These are phyloP conservation scores for Plebejus argus DNA, from an alignment of 2,888 invertebrate genomes.

Conservation along the genomic window DNA sequence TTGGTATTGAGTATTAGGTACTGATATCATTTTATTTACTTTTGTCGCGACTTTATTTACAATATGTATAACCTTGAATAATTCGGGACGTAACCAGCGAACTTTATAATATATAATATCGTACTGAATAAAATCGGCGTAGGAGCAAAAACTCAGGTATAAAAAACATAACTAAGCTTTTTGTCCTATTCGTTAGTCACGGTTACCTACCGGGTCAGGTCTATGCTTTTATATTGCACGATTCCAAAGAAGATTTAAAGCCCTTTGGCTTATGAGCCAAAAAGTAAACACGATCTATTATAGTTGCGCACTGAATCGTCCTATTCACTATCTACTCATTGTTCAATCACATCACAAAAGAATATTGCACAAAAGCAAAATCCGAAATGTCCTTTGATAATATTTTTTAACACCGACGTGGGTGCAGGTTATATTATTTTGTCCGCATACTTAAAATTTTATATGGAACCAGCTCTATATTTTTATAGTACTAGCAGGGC, in stretches of 20 bases:
- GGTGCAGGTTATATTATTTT: constrained; percentile 60
- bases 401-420: constrained; percentile 49
- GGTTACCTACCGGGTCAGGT: constrained; percentile 68
- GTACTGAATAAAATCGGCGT: constrained; percentile 6
- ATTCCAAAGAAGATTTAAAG: constrained; percentile 66
- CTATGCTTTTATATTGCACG: constrained; percentile 70
- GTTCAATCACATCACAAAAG: constrained; percentile 70
- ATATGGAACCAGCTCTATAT: constrained; percentile 65
- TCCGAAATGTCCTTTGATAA: constrained; percentile 64
- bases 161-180: constrained; percentile 49
- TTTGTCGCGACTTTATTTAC: constrained; percentile 56
- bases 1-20: constrained; percentile 58
- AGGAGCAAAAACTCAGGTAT: constrained; percentile 48
- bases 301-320: constrained; percentile 73
- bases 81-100: constrained; percentile 23
- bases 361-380: constrained; percentile 64
- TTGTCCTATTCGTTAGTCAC: constrained; percentile 59
- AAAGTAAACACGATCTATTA: constrained; percentile 73
- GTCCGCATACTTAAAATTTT: constrained; percentile 50
- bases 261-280: constrained; percentile 63
- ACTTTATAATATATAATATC: constrained; percentile 1
- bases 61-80: constrained; percentile 39
- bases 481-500: constrained; percentile 61
- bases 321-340: constrained; percentile 71
- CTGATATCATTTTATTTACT: constrained; percentile 66